These are phyloP conservation scores for Hyposoter didymator DNA, from an alignment of 2,888 invertebrate genomes.

Conservation along the genomic window DNA sequence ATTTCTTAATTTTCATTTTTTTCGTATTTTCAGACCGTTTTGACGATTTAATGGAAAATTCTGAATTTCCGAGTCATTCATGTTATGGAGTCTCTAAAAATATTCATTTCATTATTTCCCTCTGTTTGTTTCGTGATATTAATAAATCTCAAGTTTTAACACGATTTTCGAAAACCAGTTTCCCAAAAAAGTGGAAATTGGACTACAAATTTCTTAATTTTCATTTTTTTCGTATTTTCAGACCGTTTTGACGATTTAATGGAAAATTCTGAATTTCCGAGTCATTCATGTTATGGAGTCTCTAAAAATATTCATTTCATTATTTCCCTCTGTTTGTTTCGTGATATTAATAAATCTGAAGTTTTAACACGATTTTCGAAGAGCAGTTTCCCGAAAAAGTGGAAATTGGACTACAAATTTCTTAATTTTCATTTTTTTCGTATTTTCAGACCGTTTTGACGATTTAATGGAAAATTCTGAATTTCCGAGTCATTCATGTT, in stretches of 20 bases:
- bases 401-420: slow-evolving; percentile 16
- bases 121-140: not conserved
- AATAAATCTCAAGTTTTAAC: not conserved
- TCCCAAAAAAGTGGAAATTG: not conserved
- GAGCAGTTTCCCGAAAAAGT: not conserved
- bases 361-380: not conserved
- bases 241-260: slow-evolving; percentile 99
- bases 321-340: too few relatives aligned
- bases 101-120: not conserved
- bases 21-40: slow-evolving; percentile 92
- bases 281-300: not conserved
- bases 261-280: too few relatives aligned
- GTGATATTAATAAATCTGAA: not conserved
- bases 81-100: not conserved
- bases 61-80: not conserved
- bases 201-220: slow-evolving; percentile 24
- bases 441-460: slow-evolving; percentile 97
- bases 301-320: too few relatives aligned
- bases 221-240: slow-evolving; percentile 84
- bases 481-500: not conserved
- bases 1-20: slow-evolving; percentile 47
- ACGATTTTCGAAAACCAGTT: not conserved
- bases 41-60: slow-evolving; percentile 95
- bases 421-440: slow-evolving; percentile 47
- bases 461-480: slow-evolving; percentile 90